Base-by-base conservation (phyloP, 2,797 vertebrate species). In the Mormyrus proboscirostris region DNA sequence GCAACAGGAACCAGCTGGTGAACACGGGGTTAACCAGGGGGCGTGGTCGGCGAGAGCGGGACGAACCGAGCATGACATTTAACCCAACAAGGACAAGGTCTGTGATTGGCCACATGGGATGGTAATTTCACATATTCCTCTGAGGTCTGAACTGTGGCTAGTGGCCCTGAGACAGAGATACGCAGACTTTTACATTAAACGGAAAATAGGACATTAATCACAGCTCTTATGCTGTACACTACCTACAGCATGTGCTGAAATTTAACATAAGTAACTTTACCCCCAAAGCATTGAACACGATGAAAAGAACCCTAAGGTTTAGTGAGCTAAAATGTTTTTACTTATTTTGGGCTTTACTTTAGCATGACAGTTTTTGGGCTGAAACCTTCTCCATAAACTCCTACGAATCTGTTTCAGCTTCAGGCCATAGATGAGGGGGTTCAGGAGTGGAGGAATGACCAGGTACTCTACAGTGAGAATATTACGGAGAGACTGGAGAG, bases 401-500 rank as follows among this genome's bases (percentile, higher is more conserved):
- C 44, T 49, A 49, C 79, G 79, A 9, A 83, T 83, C 44, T 83
- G 44, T 7, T 84, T 84, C 44, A 83, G 47, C n/a, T 65, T 65
- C 44, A 65, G 62, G 38, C 87, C 44, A 50, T 49, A 69, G 33
- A 88, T 44, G 33, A 88, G 62, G 76, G 33, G 25, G 29, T 82
- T 88, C 51, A 88, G 12, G 49, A 73, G 41, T 7, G 62, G 94
- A 19, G 95, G 94, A 0, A 95, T 89, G 44, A 95, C 91, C 38
- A 95, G 93, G 86, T 94, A 94, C 91, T 95, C 93, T 0, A 94
- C 90, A 0, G 94, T 91, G 88, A 96, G 76, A 0, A 87, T 50
- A 57, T 94, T 94, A 6, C 89, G 83, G 62, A 95, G 90, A 2
- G 8, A 50, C 88, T 86, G 88, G 41, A 90, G 69, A 7, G 51